Percentiles rank a stretch among this genome's conserved stretches.
Evolutionary conservation across 2,113 vertebrate species (phyloP).

Genomic region (Scolopax mira): DNA sequence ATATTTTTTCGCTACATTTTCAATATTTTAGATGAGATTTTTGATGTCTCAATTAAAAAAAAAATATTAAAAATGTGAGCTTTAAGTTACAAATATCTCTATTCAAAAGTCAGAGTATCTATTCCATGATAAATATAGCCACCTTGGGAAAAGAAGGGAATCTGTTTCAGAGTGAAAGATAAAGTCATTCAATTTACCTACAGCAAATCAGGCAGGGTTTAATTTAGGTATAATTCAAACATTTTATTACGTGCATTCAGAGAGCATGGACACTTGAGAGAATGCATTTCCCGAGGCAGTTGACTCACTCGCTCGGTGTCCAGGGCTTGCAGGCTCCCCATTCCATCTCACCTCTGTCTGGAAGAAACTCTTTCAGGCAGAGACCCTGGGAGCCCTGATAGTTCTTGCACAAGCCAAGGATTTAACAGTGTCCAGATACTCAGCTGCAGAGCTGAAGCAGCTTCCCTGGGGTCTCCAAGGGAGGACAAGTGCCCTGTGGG

Average conservation of each 20-base stretch:
- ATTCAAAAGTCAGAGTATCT: not conserved
- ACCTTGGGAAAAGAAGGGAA: not conserved
- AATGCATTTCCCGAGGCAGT: not conserved
- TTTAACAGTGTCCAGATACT: not conserved
- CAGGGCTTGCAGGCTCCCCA: not conserved
- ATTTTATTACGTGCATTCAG: not conserved
- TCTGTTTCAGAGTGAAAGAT: not conserved
- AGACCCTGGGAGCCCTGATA: not conserved
- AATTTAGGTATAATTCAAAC: not conserved
- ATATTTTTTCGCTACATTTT: not conserved
- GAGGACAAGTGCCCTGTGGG: fast-evolving
- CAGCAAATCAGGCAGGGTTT: not conserved
- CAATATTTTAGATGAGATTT: not conserved
- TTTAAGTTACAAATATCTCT: not conserved
- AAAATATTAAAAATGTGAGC: not conserved
- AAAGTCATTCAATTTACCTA: not conserved
- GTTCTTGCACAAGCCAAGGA: not conserved
- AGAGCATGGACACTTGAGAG: not conserved
- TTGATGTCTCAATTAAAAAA: not conserved
- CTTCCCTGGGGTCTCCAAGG: not conserved
- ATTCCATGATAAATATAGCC: not conserved
- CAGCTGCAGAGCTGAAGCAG: not conserved
- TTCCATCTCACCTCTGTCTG: not conserved
- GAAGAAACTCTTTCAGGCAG: not conserved
- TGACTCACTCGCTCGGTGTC: not conserved